These are phyloP conservation scores for Anoura caudifer DNA, from an alignment of 2,113 vertebrate species.

Conservation along the genomic window DNA sequence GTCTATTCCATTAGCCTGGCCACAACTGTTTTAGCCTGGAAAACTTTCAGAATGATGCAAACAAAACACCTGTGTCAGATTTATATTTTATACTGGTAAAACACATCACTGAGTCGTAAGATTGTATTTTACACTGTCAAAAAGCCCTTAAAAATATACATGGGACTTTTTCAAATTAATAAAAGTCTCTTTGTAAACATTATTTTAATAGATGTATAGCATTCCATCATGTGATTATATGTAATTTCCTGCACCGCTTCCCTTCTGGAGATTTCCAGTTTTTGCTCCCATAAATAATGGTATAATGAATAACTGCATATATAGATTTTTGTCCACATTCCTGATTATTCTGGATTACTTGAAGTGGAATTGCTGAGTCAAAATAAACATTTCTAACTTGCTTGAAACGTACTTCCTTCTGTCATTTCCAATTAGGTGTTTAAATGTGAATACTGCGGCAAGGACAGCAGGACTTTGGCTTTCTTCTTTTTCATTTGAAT, in stretches of 20 bases:
- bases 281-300: neutral
- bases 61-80: neutral
- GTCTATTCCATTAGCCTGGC: neutral
- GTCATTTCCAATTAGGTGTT: neutral
- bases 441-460: neutral
- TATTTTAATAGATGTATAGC: neutral
- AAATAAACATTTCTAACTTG: neutral
- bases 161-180: neutral
- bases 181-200: neutral
- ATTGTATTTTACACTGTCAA: neutral
- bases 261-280: constrained; percentile 12
- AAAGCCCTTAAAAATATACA: neutral
- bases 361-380: neutral
- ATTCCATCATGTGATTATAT: neutral
- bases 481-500: constrained; percentile 7
- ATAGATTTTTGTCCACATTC: neutral
- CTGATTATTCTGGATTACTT: neutral
- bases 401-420: neutral
- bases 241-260: neutral
- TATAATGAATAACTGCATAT: neutral
- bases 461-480: neutral
- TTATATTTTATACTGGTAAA: constrained; percentile 16
- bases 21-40: neutral
- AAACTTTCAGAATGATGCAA: neutral
- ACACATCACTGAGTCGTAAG: neutral